Base-by-base conservation (phyloP, 1,140 invertebrate species). In the Drosophila bocqueti region DNA sequence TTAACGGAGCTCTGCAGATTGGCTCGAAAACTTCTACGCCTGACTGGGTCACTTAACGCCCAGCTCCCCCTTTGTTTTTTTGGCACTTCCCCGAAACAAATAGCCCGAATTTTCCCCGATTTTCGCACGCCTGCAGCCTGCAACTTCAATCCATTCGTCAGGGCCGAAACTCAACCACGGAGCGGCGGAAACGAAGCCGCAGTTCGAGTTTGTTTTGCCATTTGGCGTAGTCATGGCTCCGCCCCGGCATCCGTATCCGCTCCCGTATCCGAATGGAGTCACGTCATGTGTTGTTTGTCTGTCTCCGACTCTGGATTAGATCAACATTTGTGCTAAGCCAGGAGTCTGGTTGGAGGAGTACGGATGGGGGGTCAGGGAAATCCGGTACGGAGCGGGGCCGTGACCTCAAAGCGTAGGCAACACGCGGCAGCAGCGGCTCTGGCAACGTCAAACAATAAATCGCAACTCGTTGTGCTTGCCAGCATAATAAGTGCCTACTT, bases 391-490 rank as follows among this genome's bases (percentile, higher is more conserved):
- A 21, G 26, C 50, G 24, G 50, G 57, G 54, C 59, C 67, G 52
- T 86, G 83, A 82, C 83, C 83, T 67, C 83, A 85, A 75, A 79
- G 67, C 49, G 38, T 46, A 38, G 52, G 46, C 57, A 68, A 63
- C 80, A 78, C 49, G 80, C 69, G 63, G 36, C 36, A 3, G 36
- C 34, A 6, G 34, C 34, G 34, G 34, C 34, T 36, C 34, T 13
- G 43, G 49, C 49, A 90, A 90, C 81, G 79, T 89, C 85, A 90
- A 91, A 89, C 85, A 89, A 90, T 89, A 89, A 89, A 89, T 89
- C 85, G 85, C 85, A 90, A 89, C 81, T 81, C 78, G 79, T 81
- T 79, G 81, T 89, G 81, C 84, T 90, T 89, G 78, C 84, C 84
- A 89, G 84, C 85, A 89, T 89, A 89, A 89, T 89, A 89, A 89